Conservation (phyloP, 1,140 invertebrate genomes). For the Drepana arcuata region DNA sequence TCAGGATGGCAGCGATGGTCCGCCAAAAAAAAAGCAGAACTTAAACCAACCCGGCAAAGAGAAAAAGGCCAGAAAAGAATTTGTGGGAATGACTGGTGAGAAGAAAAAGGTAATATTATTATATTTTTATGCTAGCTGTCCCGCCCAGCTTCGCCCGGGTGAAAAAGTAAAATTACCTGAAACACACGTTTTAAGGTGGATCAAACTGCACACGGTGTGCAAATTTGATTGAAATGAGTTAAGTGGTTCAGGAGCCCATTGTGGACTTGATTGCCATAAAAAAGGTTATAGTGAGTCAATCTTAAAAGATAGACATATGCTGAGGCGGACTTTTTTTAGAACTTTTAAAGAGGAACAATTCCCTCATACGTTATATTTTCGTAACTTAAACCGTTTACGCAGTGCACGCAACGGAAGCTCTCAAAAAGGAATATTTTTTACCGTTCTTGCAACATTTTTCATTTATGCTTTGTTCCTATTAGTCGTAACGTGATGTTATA, state of each 20-base stretch:
- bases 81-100: slow-evolving; percentile 57
- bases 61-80: slow-evolving; percentile 52
- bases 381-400: no score
- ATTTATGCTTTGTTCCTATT: no score
- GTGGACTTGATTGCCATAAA: background rate
- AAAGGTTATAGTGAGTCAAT: no score
- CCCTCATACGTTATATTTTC: no score
- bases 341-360: no score
- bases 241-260: background rate
- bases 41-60: slow-evolving; percentile 28
- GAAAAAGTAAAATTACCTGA: background rate
- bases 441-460: no score
- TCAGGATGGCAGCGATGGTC: slow-evolving; percentile 32
- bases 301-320: no score
- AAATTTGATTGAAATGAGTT: background rate
- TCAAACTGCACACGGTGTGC: background rate
- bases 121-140: background rate
- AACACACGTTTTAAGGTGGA: background rate
- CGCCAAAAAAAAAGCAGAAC: slow-evolving; percentile 28
- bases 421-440: no score
- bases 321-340: no score
- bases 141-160: no score
- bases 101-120: slow-evolving; percentile 59
- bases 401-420: no score
- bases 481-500: no score